These are phyloP conservation scores for Theocolax elegans DNA, from an alignment of 1,140 invertebrate genomes.

Conservation along the genomic window DNA sequence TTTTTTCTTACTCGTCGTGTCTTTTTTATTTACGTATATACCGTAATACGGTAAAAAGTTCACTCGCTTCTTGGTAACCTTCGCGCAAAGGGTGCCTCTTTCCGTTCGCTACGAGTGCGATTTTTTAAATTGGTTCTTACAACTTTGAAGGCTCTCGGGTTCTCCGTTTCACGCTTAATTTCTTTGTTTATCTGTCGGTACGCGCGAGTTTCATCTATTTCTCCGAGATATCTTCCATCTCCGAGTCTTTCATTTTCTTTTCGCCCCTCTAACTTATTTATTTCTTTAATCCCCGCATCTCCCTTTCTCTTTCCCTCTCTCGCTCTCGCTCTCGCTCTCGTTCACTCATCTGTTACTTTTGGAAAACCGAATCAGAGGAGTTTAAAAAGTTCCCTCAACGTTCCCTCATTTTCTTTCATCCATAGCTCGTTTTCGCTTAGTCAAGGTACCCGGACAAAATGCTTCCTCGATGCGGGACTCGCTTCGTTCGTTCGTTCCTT, in stretches of 20 bases:
- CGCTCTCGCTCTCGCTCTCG: too few relatives aligned
- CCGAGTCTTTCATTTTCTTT: not conserved
- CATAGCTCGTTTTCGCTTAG: not conserved
- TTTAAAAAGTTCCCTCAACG: constrained; percentile 53
- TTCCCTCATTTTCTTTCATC: not conserved
- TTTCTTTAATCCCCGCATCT: constrained; percentile 17
- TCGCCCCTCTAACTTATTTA: constrained; percentile 26
- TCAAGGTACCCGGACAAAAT: too few relatives aligned
- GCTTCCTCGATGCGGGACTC: not conserved
- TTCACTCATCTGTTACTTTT: not conserved
- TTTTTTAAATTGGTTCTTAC: constrained; percentile 66
- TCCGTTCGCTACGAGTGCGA: constrained; percentile 35
- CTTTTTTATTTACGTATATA: constrained; percentile 31
- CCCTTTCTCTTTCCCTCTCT: too few relatives aligned
- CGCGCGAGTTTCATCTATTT: constrained; percentile 33
- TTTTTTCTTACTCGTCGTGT: not conserved
- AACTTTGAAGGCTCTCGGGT: constrained; percentile 57
- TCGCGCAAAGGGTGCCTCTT: constrained; percentile 5
- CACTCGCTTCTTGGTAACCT: not conserved
- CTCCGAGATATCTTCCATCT: constrained; percentile 2
- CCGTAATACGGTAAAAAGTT: constrained; percentile 4
- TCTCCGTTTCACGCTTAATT: constrained; percentile 36
- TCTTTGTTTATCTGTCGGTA: constrained; percentile 40
- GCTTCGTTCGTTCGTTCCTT: constrained; percentile 38
- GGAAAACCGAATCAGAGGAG: constrained; percentile 55